Base-by-base conservation (phyloP, 2,888 invertebrate genomes). In the Timandra comae region DNA sequence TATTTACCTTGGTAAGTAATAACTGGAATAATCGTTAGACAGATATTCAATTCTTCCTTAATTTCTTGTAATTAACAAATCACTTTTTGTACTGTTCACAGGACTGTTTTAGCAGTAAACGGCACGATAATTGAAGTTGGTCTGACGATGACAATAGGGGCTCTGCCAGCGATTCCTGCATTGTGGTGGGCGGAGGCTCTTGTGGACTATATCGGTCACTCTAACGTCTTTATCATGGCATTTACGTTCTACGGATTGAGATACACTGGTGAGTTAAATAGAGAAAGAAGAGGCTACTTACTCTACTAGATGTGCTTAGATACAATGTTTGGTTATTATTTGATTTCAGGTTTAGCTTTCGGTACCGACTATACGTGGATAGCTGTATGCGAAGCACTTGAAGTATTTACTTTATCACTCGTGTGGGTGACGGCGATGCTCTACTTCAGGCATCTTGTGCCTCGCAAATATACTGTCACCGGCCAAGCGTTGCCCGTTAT, bases 161-260 rank as follows among this genome's bases (percentile, higher is more conserved):
- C 92, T 3, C 55, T 93, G 39, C 91, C 91, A 0, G 91, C 92
- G 1, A 77, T 92, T 26, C 87, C 91, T 3, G 90, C 91, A 50
- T 80, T 95, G 16, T 91, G 90, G 85, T 91, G 91, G 76, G 93
- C 95, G 2, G 95, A 96, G 55, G 89, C 89, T 46, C 88, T 96
- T 20, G 93, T 96, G 20, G 93, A 95, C 76, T 94, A 92, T 67
- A 91, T 95, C 45, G 93, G 93, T 7, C 91, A 93, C 58, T 93
- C 93, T 43, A 94, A 95, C 69, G 88, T 95, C 33, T 89, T 95
- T 54, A 94, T 95, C 52, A 88, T 90, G 39, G 93, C 93, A n/a
- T 93, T 95, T 64, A 90, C 92, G 5, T 88, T 93, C 55, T 95
- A 94, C 67, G 93, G 94, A 42, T 78, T 94, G 33, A 88, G 93